Evolutionary conservation across 53 echinoderm and acorn worm genomes (phyloP), one percentile per base, ranked within the genome.

Genomic region (Stichopus horrens): DNA sequence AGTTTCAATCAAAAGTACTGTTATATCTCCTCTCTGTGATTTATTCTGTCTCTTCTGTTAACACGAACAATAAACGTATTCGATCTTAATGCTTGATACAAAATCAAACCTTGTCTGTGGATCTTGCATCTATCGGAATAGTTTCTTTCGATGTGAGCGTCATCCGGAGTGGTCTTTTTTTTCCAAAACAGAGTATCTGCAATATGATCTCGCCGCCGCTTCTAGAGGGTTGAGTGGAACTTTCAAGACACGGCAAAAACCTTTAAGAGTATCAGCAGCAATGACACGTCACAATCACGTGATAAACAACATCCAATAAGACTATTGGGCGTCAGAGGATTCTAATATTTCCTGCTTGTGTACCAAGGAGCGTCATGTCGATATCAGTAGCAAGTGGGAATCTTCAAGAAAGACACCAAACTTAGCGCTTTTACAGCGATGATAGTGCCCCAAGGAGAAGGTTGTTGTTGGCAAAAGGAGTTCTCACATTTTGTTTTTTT

Each of bases 131-230:
- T 71, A 71, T 71, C 71, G 18, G 18, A 20, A 13, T 20, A 71
- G 16, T n/a, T 71, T 71, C 19, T 71, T 20, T 37, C 19, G 16
- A 13, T 71, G 71, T 71, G 71, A 71, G 71, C 71, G 71, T 71
- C 19, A 18, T 71, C 71, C 71, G 6, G 71, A 16, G 18, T 71
- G 71, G 71, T 71, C 71, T 71, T 18, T 71, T 59, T 59, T 37
- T 37, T 37, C 37, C 37, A 37, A 37, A 16, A 16, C 18, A n/a
- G 71, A 71, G 71, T 16, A 7, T 71, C 14, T 71, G 71, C 71
- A 71, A 71, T 71, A 71, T 71, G 71, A 71, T 71, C 71, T 71
- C 71, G 71, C n/a, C 71, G 71, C n/a, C 18, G 71, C 18, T 5
- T 71, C 71, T 71, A 20, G 19, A 18, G 19, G 18, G 71, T 71